Evolutionary conservation across 2,888 invertebrate species (phyloP), one percentile per base, ranked within the genome.

Genomic region (Teinopalpus imperialis): DNA sequence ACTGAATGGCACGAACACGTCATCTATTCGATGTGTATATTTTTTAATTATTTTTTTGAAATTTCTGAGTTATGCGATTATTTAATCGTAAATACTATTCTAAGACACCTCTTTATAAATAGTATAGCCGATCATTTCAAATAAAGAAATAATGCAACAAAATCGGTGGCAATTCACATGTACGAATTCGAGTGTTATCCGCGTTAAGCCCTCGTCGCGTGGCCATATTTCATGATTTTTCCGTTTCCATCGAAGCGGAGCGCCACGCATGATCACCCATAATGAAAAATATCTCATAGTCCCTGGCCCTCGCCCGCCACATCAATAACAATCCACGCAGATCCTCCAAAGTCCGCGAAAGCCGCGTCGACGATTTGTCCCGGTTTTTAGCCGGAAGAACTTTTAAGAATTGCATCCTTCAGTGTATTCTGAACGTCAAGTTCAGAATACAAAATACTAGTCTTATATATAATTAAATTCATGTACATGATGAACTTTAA

Each of bases 251-350:
- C 62, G 60, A 64, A 68, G 61, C 66, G 58, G 61, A 69, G 63
- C 69, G 57, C 59, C 69, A 79, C 76, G 80, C 81, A 75, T 78
- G 82, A 77, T 77, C 74, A 70, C 63, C 65, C 70, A 59, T 78
- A 75, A 81, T 77, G 72, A 79, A 80, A 77, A 73, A 74, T 75
- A 79, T 77, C 70, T 61, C 69, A 74, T 70, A 66, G 69, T 60
- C 59, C 58, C 57, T 49, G 45, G 56, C 51, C 41, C 40, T 40
- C 45, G 40, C 40, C 36, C 52, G 53, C 41, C 43, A 51, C 81
- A 81, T 82, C 77, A 79, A 82, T 85, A 82, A 81, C 81, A 81
- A 80, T 80, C 72, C 73, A 61, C 63, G 48, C 64, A 69, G 69
- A 77, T 76, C 77, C 71, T 59, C 66, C 59, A 53, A 64, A 66